Evolutionary conservation across 2,888 invertebrate genomes (phyloP).

Genomic region (Ligdia adustata): DNA sequence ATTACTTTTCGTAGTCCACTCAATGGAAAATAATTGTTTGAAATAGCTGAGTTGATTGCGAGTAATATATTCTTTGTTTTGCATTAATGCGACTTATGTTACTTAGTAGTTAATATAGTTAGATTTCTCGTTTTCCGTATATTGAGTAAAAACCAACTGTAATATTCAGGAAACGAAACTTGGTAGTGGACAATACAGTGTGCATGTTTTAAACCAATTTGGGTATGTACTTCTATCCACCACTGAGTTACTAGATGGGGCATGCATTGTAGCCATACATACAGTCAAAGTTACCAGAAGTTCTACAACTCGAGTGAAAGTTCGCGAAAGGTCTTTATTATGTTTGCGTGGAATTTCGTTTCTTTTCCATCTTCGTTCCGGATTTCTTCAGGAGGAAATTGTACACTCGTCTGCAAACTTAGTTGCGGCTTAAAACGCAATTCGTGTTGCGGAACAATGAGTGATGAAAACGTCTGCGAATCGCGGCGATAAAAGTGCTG

Average conservation of each 20-base stretch:
- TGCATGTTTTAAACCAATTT: background rate
- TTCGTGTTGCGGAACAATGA: conserved; percentile 47
- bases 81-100: background rate
- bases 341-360: conserved; percentile 59
- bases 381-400: conserved; percentile 48
- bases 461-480: conserved; percentile 37
- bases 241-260: conserved; percentile 29
- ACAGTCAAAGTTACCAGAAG: conserved; percentile 31
- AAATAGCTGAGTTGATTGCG: conserved; percentile 8
- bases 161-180: conserved; percentile 7
- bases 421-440: conserved; percentile 53
- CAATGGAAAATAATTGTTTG: conserved; percentile 14
- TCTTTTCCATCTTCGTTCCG: conserved; percentile 57
- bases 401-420: conserved; percentile 51
- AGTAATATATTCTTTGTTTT: background rate
- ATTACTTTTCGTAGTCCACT: conserved; percentile 36
- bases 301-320: conserved; percentile 44
- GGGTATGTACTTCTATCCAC: too few relatives aligned
- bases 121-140: background rate
- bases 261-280: conserved; percentile 25
- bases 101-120: background rate
- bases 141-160: conserved; percentile 5
- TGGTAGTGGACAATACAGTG: background rate
- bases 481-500: conserved; percentile 31
- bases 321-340: conserved; percentile 60